Evolutionary conservation across 2,113 vertebrate species (phyloP).

Genomic region (Phoxinus phoxinus): DNA sequence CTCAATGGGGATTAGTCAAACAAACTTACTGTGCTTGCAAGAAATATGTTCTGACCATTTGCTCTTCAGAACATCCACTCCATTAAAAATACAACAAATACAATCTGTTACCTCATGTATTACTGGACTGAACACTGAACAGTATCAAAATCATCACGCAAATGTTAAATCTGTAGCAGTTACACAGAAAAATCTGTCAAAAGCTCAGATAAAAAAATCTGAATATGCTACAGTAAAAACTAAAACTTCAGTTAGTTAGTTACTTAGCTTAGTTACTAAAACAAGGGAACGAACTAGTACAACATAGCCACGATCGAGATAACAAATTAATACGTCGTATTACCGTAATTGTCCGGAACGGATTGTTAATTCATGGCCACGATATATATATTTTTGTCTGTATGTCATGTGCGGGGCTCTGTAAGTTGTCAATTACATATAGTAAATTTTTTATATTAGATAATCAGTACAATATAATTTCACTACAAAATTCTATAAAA

Average conservation of each 20-base stretch:
- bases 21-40: constrained; percentile 67
- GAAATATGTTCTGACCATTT: constrained; percentile 55
- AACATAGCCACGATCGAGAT: too few relatives aligned
- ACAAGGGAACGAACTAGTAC: too few relatives aligned
- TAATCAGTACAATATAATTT: neutral
- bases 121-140: neutral
- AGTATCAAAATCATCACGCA: neutral
- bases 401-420: too few relatives aligned
- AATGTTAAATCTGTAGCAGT: constrained; percentile 3
- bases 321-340: too few relatives aligned
- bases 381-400: too few relatives aligned
- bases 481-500: neutral
- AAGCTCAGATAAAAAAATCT: neutral
- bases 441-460: too few relatives aligned
- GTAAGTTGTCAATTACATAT: too few relatives aligned
- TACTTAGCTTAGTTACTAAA: too few relatives aligned
- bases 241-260: neutral
- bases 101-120: constrained; percentile 25
- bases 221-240: neutral
- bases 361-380: too few relatives aligned
- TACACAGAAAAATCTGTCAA: neutral
- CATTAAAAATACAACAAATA: constrained; percentile 59
- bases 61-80: constrained; percentile 57
- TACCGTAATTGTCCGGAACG: too few relatives aligned
- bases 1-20: constrained; percentile 37